Percentiles rank a stretch among this genome's conserved stretches.
These are phyloP conservation scores for Acanthurus lineatus DNA, from an alignment of 2,797 vertebrate species.

Conservation along the genomic window DNA sequence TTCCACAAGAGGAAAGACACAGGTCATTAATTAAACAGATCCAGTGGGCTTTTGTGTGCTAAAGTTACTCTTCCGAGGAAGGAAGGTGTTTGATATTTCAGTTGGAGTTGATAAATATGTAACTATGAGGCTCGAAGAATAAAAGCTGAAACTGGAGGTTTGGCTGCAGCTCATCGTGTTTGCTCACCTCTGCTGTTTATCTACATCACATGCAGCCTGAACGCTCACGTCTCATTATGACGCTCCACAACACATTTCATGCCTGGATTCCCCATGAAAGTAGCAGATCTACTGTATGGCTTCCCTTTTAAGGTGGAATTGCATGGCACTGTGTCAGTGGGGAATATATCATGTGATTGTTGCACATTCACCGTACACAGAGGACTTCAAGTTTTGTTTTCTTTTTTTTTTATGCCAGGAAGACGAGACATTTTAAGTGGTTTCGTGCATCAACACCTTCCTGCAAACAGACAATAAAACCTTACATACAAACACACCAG, in stretches of 20 bases:
- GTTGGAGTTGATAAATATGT: conserved; percentile 51
- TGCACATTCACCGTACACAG: conserved; percentile 21
- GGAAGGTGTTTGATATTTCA: conserved; percentile 59
- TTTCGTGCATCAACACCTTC: conserved; percentile 16
- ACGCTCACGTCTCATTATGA: conserved; percentile 52
- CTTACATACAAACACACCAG: neutral
- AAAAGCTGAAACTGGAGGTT: neutral
- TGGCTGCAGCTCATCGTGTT: neutral
- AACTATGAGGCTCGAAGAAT: conserved; percentile 3
- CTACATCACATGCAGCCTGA: conserved; percentile 19
- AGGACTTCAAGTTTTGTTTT: neutral
- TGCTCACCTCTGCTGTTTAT: conserved; percentile 11
- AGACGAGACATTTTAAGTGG: neutral
- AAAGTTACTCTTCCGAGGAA: conserved; percentile 56
- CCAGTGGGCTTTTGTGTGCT: conserved; percentile 38
- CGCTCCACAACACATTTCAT: conserved; percentile 53
- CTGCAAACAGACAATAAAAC: conserved; percentile 6
- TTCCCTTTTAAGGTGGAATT: conserved; percentile 26
- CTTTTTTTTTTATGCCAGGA: conserved; percentile 2
- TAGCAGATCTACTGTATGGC: conserved; percentile 35
- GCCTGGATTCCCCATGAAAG: conserved; percentile 49
- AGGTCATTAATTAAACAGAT: conserved; percentile 62
- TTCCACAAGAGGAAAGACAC: neutral
- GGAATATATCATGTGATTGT: conserved; percentile 8
- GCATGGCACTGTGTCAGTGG: conserved; percentile 13